These are phyloP conservation scores for Baronia brevicornis DNA, from an alignment of 2,888 invertebrate species.

Conservation along the genomic window DNA sequence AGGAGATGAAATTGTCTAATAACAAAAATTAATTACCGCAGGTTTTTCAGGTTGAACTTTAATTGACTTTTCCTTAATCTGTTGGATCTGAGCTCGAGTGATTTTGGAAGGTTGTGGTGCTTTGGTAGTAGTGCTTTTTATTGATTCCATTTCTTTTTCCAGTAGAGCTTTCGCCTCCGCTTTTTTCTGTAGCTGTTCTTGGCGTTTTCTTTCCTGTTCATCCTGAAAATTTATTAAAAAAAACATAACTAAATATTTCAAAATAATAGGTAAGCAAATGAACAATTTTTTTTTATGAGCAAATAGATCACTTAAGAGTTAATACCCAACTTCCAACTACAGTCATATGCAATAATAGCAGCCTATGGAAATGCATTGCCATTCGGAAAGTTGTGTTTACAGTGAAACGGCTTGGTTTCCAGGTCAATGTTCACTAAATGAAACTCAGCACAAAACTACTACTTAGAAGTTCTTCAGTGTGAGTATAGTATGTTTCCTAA, in stretches of 20 bases:
- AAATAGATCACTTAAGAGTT: slow-evolving; percentile 4
- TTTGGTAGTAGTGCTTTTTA: slow-evolving; percentile 63
- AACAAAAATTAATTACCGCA: slow-evolving; percentile 33
- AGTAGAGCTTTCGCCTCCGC: slow-evolving; percentile 86
- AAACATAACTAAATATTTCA: slow-evolving; percentile 1
- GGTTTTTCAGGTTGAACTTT: slow-evolving; percentile 62
- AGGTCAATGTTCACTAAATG: no score
- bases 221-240: slow-evolving; percentile 64
- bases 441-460: no score
- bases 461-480: no score
- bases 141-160: slow-evolving; percentile 87
- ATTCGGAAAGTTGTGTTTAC: no score
- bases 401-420: no score
- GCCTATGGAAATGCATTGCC: no score
- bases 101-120: slow-evolving; percentile 83
- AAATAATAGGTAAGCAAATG: background rate
- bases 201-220: slow-evolving; percentile 87
- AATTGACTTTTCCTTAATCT: slow-evolving; percentile 75
- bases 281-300: background rate
- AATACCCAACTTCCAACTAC: no score
- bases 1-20: background rate
- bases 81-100: slow-evolving; percentile 88
- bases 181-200: slow-evolving; percentile 87
- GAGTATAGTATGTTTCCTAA: no score
- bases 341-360: no score